Evolutionary conservation across 2,797 vertebrate species (phyloP).

Genomic region (Chromis chromis): DNA sequence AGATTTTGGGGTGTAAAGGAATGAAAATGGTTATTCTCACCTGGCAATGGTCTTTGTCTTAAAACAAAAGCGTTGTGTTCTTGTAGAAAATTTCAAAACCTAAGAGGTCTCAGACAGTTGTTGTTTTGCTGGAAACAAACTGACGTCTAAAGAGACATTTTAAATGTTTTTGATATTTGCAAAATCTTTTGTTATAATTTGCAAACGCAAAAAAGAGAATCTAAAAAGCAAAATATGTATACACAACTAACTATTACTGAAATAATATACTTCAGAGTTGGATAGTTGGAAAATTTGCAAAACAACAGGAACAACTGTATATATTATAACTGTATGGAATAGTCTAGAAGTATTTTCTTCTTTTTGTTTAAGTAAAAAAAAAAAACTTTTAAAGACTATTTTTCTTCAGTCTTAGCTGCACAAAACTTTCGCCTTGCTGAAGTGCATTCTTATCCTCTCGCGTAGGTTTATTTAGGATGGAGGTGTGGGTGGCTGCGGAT

Average conservation of each 20-base stretch:
- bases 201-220: slow-evolving; percentile 8
- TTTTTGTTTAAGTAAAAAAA: neutral
- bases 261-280: neutral
- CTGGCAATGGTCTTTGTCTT: slow-evolving; percentile 26
- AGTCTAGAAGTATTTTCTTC: neutral
- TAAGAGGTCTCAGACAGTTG: slow-evolving; percentile 11
- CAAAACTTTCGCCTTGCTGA: slow-evolving; percentile 43
- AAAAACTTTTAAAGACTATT: slow-evolving; percentile 34
- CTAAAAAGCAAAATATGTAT: neutral
- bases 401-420: slow-evolving; percentile 9
- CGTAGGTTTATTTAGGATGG: slow-evolving; percentile 45
- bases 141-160: neutral
- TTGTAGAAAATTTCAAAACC: slow-evolving; percentile 5
- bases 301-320: neutral
- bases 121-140: slow-evolving; percentile 21
- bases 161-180: neutral
- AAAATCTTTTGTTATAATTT: slow-evolving; percentile 3
- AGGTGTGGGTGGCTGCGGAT: slow-evolving; percentile 72
- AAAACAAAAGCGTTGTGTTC: slow-evolving; percentile 26
- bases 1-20: slow-evolving; percentile 55
- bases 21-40: slow-evolving; percentile 49
- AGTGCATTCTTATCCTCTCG: slow-evolving; percentile 29
- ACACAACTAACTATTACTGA: neutral
- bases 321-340: neutral
- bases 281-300: neutral